phyloP scores from a whole-genome alignment of 2,113 vertebrate species.

The Dasyornis broadbenti region DNA sequence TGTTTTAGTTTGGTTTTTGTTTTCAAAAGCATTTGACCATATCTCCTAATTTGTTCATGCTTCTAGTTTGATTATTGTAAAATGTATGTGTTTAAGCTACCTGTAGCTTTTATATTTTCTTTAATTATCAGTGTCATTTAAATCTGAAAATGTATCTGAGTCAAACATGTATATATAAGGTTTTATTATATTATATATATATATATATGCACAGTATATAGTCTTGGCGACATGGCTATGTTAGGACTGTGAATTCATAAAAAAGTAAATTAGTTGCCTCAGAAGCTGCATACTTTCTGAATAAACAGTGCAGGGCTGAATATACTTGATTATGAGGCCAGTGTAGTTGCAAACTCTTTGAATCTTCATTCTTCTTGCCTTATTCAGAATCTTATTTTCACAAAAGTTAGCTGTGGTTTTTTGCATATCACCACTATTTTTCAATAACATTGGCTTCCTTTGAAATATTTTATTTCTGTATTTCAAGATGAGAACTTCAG shows the following conservation, averaged over 20 bases:
- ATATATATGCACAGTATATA: not conserved
- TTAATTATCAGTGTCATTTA: not conserved
- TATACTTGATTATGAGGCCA: not conserved
- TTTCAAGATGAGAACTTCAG: not conserved
- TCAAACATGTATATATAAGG: not conserved
- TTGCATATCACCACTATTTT: not conserved
- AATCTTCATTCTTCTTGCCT: not conserved
- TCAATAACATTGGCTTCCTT: not conserved
- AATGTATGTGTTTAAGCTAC: not conserved
- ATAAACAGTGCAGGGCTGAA: not conserved
- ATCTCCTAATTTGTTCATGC: not conserved
- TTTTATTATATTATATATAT: not conserved
- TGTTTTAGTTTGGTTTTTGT: not conserved
- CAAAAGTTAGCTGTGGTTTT: not conserved
- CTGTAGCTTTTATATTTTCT: not conserved
- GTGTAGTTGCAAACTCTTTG: not conserved
- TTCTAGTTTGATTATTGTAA: not conserved
- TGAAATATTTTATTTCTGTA: not conserved
- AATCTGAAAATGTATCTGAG: not conserved
- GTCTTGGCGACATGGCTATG: not conserved
- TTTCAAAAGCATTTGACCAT: rapidly evolving
- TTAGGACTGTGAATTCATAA: not conserved
- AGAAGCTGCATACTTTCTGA: not conserved
- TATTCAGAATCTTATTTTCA: not conserved
- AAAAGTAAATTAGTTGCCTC: not conserved